Evolutionary conservation across 2,797 vertebrate genomes (phyloP).

Genomic region (Chromobotia macracanthus): DNA sequence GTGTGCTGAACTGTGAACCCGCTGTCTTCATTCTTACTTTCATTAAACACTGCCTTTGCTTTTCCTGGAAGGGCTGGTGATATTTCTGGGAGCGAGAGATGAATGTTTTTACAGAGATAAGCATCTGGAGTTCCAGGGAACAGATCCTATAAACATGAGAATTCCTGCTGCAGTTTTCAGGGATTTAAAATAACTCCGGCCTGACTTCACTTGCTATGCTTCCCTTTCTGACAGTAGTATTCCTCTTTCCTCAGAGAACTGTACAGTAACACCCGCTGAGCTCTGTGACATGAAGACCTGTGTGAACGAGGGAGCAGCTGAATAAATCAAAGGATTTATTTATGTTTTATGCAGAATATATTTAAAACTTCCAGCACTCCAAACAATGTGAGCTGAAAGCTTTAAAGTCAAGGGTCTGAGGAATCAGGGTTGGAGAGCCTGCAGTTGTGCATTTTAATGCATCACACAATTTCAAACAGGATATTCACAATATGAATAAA

Average conservation of each 20-base stretch:
- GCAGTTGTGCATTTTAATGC: not conserved
- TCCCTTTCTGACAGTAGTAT: not conserved
- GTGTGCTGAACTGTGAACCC: too few species aligned
- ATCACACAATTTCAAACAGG: not conserved
- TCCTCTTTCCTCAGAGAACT: not conserved
- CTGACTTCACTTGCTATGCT: not conserved
- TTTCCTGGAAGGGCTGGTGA: slow-evolving; percentile 10
- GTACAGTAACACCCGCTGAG: slow-evolving; percentile 5
- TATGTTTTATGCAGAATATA: not conserved
- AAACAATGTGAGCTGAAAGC: not conserved
- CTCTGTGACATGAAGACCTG: not conserved
- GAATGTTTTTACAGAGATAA: not conserved
- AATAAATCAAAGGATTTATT: slow-evolving; percentile 2
- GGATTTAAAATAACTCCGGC: not conserved
- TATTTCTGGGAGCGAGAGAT: not conserved
- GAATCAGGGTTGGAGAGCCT: slow-evolving; percentile 1
- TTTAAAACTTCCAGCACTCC: not conserved
- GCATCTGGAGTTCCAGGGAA: not conserved
- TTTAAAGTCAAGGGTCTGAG: slow-evolving; percentile 9
- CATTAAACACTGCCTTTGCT: not conserved
- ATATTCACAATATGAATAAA: too few species aligned
- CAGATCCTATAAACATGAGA: not conserved
- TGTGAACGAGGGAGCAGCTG: slow-evolving; percentile 12
- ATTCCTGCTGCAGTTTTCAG: not conserved
- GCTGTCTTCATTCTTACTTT: too few species aligned